These are phyloP conservation scores for Mormyrus hasselquistii DNA, from an alignment of 2,797 vertebrate genomes.

Conservation along the genomic window DNA sequence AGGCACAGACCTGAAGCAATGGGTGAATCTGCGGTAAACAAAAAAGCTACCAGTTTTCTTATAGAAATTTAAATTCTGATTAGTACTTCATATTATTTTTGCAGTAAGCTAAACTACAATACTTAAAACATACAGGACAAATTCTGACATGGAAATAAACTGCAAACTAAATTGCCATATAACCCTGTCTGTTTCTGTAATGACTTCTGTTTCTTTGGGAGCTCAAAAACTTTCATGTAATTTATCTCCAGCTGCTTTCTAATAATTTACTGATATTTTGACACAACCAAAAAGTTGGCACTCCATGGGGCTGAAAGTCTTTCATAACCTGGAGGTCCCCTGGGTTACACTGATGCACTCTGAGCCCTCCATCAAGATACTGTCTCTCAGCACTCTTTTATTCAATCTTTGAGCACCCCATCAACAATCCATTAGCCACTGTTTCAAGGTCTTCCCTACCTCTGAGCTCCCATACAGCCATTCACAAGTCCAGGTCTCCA, in stretches of 20 bases:
- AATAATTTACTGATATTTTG: slow-evolving; percentile 23
- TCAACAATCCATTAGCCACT: neutral
- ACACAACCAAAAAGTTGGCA: neutral
- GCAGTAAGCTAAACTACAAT: neutral
- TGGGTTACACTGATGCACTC: neutral
- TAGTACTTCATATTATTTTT: neutral
- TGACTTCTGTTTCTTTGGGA: slow-evolving; percentile 37
- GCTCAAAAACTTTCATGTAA: slow-evolving; percentile 46
- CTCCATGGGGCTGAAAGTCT: neutral
- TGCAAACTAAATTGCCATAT: neutral
- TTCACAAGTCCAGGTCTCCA: neutral
- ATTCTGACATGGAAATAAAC: neutral
- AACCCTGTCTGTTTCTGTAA: neutral
- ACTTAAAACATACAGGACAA: neutral
- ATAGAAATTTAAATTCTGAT: neutral
- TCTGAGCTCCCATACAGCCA: neutral
- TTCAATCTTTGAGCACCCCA: neutral
- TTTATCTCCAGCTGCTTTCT: slow-evolving; percentile 34
- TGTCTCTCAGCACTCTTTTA: neutral
- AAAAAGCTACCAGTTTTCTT: neutral
- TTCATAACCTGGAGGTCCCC: neutral
- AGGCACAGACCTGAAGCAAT: neutral
- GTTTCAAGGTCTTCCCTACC: neutral
- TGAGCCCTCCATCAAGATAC: neutral
- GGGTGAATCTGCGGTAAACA: neutral